phyloP scores from a whole-genome alignment of 1,140 invertebrate genomes.

The Euglossa dilemma region DNA sequence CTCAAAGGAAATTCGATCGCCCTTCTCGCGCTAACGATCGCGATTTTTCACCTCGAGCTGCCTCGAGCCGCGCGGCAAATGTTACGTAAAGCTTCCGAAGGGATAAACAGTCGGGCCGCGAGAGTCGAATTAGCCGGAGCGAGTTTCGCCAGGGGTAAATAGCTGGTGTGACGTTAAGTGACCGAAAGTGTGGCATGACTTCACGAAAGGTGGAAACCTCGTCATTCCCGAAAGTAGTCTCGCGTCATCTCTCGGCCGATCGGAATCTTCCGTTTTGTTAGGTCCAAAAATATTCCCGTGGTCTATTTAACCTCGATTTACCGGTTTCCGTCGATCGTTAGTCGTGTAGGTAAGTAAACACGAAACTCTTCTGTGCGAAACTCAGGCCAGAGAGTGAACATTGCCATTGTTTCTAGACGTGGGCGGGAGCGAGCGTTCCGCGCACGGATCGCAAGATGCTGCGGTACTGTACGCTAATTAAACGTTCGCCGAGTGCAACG shows the following conservation, averaged over 20 bases:
- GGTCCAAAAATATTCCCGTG: slow-evolving; percentile 26
- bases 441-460: too few species aligned
- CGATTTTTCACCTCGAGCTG: background rate
- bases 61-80: background rate
- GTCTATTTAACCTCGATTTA: slow-evolving; percentile 43
- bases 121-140: background rate
- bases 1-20: background rate
- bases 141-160: background rate
- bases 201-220: background rate
- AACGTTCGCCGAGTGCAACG: background rate
- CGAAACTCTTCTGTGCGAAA: background rate
- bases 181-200: background rate
- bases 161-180: too few species aligned
- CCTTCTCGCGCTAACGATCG: background rate
- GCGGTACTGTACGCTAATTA: slow-evolving; percentile 12
- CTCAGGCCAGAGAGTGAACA: slow-evolving; percentile 7
- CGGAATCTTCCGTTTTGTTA: slow-evolving; percentile 21
- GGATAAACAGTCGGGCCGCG: background rate
- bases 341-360: slow-evolving; percentile 19
- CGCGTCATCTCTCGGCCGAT: background rate
- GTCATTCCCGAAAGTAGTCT: slow-evolving; percentile 36
- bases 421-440: too few species aligned
- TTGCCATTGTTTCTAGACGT: slow-evolving; percentile 18
- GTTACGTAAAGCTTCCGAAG: background rate
- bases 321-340: slow-evolving; percentile 24